Evolutionary conservation across 2,888 invertebrate genomes (phyloP).

Genomic region (Thymelicus lineola): DNA sequence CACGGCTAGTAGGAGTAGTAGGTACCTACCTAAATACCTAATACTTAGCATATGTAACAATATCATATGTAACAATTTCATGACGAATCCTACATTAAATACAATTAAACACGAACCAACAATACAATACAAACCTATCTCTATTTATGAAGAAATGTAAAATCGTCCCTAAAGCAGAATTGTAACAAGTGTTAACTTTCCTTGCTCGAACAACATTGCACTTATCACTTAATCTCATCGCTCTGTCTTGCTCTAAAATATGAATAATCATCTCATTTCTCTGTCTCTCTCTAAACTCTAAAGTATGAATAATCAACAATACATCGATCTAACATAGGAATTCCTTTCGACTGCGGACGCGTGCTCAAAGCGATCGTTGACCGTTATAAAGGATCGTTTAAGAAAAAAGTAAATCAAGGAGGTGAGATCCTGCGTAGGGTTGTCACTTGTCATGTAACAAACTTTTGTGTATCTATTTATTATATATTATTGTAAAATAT

Average conservation of each 20-base stretch:
- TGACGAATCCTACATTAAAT: too few species aligned
- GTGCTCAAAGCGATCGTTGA: constrained; percentile 43
- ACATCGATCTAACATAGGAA: constrained; percentile 30
- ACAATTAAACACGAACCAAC: too few species aligned
- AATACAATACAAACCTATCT: neutral
- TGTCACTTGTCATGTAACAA: neutral
- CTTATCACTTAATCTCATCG: constrained; percentile 28
- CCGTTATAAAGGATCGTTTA: constrained; percentile 56
- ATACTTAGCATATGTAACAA: too few species aligned
- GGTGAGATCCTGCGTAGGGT: constrained; percentile 49
- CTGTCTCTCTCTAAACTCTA: neutral
- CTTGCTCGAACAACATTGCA: neutral
- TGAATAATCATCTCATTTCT: constrained; percentile 32
- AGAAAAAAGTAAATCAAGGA: constrained; percentile 50
- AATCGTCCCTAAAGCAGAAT: neutral
- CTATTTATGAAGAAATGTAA: neutral
- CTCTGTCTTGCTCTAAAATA: constrained; percentile 16
- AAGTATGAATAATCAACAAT: constrained; percentile 36
- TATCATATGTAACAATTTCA: too few species aligned
- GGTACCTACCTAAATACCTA: too few species aligned
- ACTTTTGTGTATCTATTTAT: too few species aligned
- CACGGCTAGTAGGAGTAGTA: too few species aligned
- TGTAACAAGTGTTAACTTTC: constrained; percentile 18
- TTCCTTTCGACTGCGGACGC: constrained; percentile 31
- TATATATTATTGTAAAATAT: too few species aligned